phyloP scores from a whole-genome alignment of 2,797 vertebrate species.

The Masticophis lateralis region DNA sequence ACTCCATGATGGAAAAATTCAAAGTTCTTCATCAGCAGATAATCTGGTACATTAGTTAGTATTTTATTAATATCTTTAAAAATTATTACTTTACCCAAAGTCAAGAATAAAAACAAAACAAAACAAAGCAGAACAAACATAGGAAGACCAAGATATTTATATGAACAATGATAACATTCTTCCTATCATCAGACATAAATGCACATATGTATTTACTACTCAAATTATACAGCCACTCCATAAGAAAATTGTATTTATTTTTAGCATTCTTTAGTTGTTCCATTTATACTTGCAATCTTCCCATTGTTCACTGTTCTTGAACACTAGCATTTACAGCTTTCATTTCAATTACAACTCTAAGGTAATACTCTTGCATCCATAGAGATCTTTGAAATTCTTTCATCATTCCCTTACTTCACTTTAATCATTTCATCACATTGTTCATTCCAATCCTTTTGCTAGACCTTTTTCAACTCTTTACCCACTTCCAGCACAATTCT shows the following conservation, averaged over 20 bases:
- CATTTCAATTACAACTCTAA: not conserved
- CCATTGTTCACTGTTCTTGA: not conserved
- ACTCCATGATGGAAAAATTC: not conserved
- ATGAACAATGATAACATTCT: not conserved
- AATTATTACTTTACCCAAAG: not conserved
- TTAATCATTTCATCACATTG: not conserved
- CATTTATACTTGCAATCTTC: not conserved
- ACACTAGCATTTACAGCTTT: not conserved
- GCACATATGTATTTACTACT: not conserved
- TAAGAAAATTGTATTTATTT: not conserved
- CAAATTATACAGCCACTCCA: not conserved
- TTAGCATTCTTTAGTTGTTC: not conserved
- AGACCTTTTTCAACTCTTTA: not conserved
- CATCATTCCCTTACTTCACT: not conserved
- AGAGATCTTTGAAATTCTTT: not conserved
- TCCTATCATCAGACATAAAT: not conserved
- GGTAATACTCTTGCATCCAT: not conserved
- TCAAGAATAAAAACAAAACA: not conserved
- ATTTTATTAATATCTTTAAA: not conserved
- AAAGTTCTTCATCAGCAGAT: not conserved
- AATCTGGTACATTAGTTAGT: not conserved
- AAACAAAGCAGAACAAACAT: not conserved
- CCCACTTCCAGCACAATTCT: not conserved
- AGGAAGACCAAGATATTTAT: not conserved
- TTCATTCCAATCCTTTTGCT: not conserved